Base-by-base conservation (phyloP, 2,888 invertebrate genomes). In the Machimus atricapillus region DNA sequence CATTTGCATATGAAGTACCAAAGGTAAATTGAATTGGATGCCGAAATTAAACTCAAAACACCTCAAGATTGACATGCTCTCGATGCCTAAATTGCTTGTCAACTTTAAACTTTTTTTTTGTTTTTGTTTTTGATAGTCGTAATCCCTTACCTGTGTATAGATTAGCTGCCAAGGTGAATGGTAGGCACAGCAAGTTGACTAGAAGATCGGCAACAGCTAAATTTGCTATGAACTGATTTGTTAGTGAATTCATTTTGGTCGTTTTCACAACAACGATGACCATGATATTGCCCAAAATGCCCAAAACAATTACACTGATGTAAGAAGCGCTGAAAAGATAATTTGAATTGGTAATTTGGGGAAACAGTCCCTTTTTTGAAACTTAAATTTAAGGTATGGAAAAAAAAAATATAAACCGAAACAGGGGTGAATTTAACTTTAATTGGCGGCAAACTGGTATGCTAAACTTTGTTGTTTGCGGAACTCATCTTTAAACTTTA, bases 191-290 rank as follows among this genome's bases (percentile, higher is more conserved):
- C 40, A 94, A 91, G 88, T 94, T 92, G 83, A 94, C 94, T 46
- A 94, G 91, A 5, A 94, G 91, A 90, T 94, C 94, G 5, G 94
- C 94, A 73, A 93, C 90, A 9, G 94, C 94, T 88, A 94, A 90
- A 90, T 94, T 94, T 76, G 93, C 93, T 85, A 94, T 94, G 90
- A 94, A 93, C 89, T 93, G 93, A 90, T 94, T 94, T 88, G 94
- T 94, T 2, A 93, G 92, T 4, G 93, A 93, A 85, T 93, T 91
- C 92, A 94, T 93, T 34, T 92, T 90, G 81, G 91, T 91, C 79
- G 90, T 90, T 46, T 91, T 89, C 82, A 90, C 90, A 14, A 92
- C 91, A 23, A 93, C 93, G 34, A 91, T 90, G 16, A 93, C 91
- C 46, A 93, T 90, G 77, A 90, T 90, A 90, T 93, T 93, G 12